These are phyloP conservation scores for Alosa sapidissima DNA, from an alignment of 2,797 vertebrate species.

Conservation along the genomic window DNA sequence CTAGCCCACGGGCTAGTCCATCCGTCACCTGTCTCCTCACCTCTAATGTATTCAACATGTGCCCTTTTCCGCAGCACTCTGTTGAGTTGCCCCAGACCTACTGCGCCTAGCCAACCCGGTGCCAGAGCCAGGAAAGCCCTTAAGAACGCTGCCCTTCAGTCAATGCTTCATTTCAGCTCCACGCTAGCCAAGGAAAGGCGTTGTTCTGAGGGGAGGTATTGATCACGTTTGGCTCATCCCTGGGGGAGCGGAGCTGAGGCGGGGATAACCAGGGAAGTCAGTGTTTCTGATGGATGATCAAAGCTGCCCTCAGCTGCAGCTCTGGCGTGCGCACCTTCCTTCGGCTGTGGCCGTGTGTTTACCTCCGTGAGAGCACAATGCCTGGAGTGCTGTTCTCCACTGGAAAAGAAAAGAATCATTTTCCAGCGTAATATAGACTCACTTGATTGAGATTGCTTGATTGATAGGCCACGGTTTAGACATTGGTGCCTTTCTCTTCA, in stretches of 20 bases:
- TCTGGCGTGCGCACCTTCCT: not conserved
- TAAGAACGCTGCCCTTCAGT: not conserved
- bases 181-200: not conserved
- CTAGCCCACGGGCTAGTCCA: not conserved
- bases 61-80: not conserved
- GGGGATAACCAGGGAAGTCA: not conserved
- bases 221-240: not conserved
- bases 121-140: not conserved
- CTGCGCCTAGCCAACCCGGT: not conserved
- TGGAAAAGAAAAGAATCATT: not conserved
- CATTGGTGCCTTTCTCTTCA: not conserved
- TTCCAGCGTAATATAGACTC: not conserved
- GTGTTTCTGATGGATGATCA: not conserved
- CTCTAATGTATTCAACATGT: slow-evolving; percentile 1
- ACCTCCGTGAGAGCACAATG: not conserved
- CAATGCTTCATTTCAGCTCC: not conserved
- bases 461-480: not conserved
- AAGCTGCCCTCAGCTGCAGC: not conserved
- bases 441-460: not conserved
- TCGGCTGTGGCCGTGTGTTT: not conserved
- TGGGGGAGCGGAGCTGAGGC: not conserved
- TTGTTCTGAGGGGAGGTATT: slow-evolving; percentile 1
- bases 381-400: not conserved
- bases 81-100: not conserved
- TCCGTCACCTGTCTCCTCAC: not conserved